These are phyloP conservation scores for Atta colombica DNA, from an alignment of 1,140 invertebrate species.

Conservation along the genomic window DNA sequence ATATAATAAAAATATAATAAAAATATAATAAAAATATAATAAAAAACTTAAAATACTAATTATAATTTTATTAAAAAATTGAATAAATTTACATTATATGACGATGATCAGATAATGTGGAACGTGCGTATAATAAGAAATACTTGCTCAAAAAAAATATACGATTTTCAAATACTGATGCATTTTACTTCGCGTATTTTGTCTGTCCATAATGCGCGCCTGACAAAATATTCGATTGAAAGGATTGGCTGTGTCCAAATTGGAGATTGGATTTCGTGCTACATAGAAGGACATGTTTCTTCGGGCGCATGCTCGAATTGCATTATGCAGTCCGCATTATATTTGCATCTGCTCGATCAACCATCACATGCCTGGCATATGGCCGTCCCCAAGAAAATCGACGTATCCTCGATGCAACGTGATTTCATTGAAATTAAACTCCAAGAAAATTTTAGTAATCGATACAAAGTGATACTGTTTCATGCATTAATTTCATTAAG, in stretches of 20 bases:
- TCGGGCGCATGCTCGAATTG: conserved; percentile 56
- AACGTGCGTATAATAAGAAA: background rate
- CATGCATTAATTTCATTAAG: conserved; percentile 5
- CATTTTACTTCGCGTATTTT: conserved; percentile 2
- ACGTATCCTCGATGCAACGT: conserved; percentile 37
- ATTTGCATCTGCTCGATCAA: conserved; percentile 70
- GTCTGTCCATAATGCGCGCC: background rate
- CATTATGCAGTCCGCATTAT: conserved; percentile 66
- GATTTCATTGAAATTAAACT: conserved; percentile 46
- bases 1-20: too few species aligned
- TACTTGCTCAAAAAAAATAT: conserved; percentile 5
- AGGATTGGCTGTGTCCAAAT: conserved; percentile 14
- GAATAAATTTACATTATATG: too few species aligned
- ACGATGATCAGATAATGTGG: too few species aligned
- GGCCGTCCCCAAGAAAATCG: conserved; percentile 41
- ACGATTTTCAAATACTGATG: background rate
- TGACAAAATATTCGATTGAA: conserved; percentile 49
- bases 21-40: too few species aligned
- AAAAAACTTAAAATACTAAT: too few species aligned
- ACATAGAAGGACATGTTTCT: conserved; percentile 48
- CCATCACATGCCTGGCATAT: conserved; percentile 50
- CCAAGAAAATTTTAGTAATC: conserved; percentile 27
- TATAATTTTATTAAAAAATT: too few species aligned
- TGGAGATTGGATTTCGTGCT: conserved; percentile 65
- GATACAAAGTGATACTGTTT: background rate